Percentiles rank a stretch among this genome's conserved stretches.
phyloP scores from a whole-genome alignment of 2,113 vertebrate genomes.

The Ciconia stormi region DNA sequence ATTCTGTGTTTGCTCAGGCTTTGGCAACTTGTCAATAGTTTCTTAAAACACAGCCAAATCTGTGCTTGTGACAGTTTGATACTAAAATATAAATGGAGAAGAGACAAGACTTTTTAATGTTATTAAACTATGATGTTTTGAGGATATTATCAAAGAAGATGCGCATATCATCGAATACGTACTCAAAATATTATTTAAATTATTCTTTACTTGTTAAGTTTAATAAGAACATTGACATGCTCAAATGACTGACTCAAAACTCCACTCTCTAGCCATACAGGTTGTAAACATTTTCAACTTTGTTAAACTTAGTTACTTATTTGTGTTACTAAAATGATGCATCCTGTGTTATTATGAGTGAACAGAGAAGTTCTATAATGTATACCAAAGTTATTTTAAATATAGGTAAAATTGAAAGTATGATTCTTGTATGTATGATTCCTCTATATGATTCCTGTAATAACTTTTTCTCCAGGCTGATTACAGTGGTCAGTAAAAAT shows the following conservation, averaged over 20 bases:
- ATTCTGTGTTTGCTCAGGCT: not conserved
- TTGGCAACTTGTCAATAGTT: not conserved
- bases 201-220: not conserved
- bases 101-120: not conserved
- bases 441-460: not conserved
- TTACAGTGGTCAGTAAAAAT: not conserved
- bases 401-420: not conserved
- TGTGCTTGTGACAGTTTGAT: not conserved
- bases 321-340: not conserved
- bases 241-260: not conserved
- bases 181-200: not conserved
- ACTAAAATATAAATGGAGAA: not conserved
- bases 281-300: not conserved
- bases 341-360: not conserved
- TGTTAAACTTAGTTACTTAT: not conserved
- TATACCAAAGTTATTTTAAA: not conserved
- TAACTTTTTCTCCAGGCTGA: not conserved
- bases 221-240: not conserved
- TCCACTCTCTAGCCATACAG: not conserved
- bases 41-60: not conserved
- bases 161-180: accelerated
- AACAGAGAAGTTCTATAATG: not conserved
- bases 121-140: not conserved
- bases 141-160: not conserved
- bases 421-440: not conserved